phyloP scores from a whole-genome alignment of 1,140 invertebrate species.

The Calliopsis andreniformis region DNA sequence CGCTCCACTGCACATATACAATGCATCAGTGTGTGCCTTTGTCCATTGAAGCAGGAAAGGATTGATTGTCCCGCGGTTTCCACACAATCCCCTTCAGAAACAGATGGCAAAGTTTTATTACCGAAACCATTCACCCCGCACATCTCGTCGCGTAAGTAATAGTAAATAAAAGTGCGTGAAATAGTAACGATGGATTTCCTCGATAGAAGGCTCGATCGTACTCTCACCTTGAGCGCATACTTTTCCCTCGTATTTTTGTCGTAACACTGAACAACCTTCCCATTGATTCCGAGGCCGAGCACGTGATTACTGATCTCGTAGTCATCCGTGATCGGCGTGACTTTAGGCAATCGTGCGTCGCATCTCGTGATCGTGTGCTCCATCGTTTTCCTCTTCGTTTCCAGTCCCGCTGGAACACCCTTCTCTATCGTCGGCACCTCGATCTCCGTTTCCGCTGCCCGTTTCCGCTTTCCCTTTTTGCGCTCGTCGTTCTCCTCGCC shows the following conservation, averaged over 20 bases:
- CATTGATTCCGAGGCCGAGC: slow-evolving; percentile 98
- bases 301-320: slow-evolving; percentile 97
- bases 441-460: slow-evolving; percentile 43
- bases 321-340: slow-evolving; percentile 92
- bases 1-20: not conserved
- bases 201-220: not conserved
- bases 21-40: not conserved
- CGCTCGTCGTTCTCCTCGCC: slow-evolving; percentile 53
- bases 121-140: not conserved
- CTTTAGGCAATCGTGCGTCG: slow-evolving; percentile 84
- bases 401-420: slow-evolving; percentile 31
- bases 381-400: slow-evolving; percentile 61
- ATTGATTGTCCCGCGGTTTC: not conserved
- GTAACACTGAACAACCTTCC: slow-evolving; percentile 93
- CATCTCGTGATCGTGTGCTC: slow-evolving; percentile 64
- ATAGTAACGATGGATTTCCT: not conserved
- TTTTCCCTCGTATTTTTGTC: slow-evolving; percentile 87
- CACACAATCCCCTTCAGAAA: not conserved
- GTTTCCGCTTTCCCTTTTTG: slow-evolving; percentile 57
- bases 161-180: not conserved
- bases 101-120: no score
- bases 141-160: not conserved
- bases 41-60: not conserved
- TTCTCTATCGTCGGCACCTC: slow-evolving; percentile 26
- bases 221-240: slow-evolving; percentile 93